Conservation (phyloP, 2,113 vertebrate species). For the Sander lucioperca region DNA sequence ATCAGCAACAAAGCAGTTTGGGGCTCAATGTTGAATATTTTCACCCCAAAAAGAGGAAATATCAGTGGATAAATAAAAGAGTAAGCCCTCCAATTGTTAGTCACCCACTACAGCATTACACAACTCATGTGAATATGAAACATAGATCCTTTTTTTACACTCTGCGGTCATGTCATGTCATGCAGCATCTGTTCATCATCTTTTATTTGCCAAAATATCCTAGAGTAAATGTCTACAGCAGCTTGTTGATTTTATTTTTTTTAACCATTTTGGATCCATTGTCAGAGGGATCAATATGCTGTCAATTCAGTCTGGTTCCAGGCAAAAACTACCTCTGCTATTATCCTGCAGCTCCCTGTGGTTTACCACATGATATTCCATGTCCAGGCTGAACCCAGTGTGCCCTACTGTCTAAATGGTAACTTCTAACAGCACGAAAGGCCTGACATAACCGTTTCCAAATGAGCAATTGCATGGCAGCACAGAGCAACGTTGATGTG, state of each 20-base stretch:
- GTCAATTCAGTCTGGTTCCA: constrained; percentile 55
- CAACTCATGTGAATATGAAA: constrained; percentile 14
- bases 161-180: not conserved
- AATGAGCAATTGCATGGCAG: constrained; percentile 67
- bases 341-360: constrained; percentile 44
- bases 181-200: not conserved
- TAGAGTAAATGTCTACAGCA: constrained; percentile 33
- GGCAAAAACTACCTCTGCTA: constrained; percentile 40
- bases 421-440: constrained; percentile 66
- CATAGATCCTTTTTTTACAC: not conserved
- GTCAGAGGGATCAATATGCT: constrained; percentile 66
- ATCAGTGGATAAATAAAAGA: constrained; percentile 15
- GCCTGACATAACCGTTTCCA: constrained; percentile 67
- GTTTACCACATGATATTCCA: constrained; percentile 49
- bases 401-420: constrained; percentile 46
- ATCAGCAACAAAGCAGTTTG: not conserved
- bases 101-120: constrained; percentile 14
- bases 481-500: constrained; percentile 60
- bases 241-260: constrained; percentile 39
- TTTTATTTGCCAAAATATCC: constrained; percentile 8
- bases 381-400: constrained; percentile 46
- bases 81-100: not conserved
- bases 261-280: constrained; percentile 45
- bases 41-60: constrained; percentile 19
- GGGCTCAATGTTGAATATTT: constrained; percentile 12